phyloP scores from a whole-genome alignment of 1,140 invertebrate genomes.

The Brachionus asplanchnoidis region DNA sequence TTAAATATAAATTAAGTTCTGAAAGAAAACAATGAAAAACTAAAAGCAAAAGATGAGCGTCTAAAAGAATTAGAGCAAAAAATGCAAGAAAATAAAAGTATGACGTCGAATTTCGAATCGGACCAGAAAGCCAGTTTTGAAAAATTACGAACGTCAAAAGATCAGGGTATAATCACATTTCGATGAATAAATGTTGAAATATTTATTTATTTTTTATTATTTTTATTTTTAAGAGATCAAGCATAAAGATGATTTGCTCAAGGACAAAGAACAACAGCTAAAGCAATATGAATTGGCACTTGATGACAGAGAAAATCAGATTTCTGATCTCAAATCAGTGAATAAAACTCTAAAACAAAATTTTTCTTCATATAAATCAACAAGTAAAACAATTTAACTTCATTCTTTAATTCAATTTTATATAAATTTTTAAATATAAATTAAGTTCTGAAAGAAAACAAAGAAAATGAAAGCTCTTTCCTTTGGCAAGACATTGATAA shows the following conservation, averaged over 20 bases:
- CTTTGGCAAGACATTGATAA: not conserved
- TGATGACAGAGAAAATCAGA: not conserved
- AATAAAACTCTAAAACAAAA: not conserved
- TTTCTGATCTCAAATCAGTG: not conserved
- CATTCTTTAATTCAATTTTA: no score
- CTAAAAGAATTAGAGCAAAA: not conserved
- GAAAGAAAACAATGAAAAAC: not conserved
- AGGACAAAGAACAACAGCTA: not conserved
- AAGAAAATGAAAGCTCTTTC: not conserved
- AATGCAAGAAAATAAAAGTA: not conserved
- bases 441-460: not conserved
- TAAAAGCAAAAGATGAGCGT: not conserved
- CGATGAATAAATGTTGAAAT: not conserved
- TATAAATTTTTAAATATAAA: not conserved
- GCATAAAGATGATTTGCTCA: not conserved
- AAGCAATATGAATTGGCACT: not conserved
- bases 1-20: no score
- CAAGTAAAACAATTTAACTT: no score
- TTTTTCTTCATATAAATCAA: no score
- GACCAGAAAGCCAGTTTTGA: not conserved
- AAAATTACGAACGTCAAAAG: not conserved
- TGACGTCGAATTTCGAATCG: not conserved
- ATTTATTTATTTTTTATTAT: not conserved
- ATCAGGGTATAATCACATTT: not conserved
- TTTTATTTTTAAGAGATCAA: not conserved